phyloP scores from a whole-genome alignment of 1,140 invertebrate species.

The Ladona fulva region DNA sequence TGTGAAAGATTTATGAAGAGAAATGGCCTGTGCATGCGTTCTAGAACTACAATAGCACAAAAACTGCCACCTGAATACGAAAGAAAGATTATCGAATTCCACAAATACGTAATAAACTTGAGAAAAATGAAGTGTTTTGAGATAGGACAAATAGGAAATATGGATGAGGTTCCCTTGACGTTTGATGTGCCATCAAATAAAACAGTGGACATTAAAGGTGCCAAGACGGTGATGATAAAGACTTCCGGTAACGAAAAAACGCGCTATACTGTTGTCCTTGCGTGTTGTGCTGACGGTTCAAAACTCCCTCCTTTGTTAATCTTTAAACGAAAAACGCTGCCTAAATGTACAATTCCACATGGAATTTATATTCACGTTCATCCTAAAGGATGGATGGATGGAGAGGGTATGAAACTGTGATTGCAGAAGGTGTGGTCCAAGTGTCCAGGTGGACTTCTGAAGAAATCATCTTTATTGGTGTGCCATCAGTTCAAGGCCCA shows the following conservation, averaged over 20 bases:
- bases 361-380: neutral
- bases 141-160: no score
- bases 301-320: constrained; percentile 1
- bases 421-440: neutral
- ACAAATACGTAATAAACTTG: no score
- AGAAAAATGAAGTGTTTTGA: no score
- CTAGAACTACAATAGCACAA: no score
- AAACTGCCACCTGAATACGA: no score
- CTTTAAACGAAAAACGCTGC: constrained; percentile 1
- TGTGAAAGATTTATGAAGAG: no score
- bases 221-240: neutral
- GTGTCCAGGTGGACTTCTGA: neutral
- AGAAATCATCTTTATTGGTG: neutral
- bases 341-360: constrained; percentile 1
- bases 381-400: neutral
- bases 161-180: no score
- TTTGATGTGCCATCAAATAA: no score
- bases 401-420: neutral
- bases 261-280: neutral
- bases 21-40: no score
- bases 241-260: neutral
- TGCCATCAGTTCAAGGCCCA: neutral
- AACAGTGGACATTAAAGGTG: no score
- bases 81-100: no score
- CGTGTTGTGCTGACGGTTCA: neutral